Evolutionary conservation across 2,888 invertebrate species (phyloP).

Genomic region (Agrochola litura): DNA sequence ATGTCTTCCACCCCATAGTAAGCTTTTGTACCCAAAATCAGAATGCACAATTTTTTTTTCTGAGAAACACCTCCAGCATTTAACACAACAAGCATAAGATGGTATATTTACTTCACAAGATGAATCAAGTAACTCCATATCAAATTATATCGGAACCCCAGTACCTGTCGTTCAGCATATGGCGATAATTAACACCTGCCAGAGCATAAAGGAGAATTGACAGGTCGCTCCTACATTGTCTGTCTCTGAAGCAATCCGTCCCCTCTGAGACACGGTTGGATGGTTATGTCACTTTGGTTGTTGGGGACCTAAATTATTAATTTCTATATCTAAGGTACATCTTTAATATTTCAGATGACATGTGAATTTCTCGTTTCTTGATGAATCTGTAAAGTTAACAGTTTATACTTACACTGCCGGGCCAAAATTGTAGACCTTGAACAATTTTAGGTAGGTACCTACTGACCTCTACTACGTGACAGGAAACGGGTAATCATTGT

Average conservation of each 20-base stretch:
- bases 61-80: neutral
- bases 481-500: too few relatives aligned
- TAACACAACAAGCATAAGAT: too few relatives aligned
- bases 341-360: neutral
- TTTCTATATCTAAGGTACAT: neutral
- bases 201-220: constrained; percentile 44
- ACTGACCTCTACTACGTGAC: too few relatives aligned
- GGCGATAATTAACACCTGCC: constrained; percentile 56
- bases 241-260: constrained; percentile 48
- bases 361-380: neutral
- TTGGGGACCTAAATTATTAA: constrained; percentile 16
- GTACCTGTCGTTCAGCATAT: constrained; percentile 11
- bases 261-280: constrained; percentile 33
- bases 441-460: neutral
- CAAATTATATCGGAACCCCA: constrained; percentile 19
- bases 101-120: neutral
- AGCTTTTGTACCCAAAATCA: too few relatives aligned
- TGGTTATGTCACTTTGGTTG: constrained; percentile 25
- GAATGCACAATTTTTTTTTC: too few relatives aligned
- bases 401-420: neutral
- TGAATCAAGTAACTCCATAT: constrained; percentile 7
- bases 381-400: neutral
- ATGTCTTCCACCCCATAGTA: too few relatives aligned
- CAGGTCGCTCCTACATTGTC: constrained; percentile 32
- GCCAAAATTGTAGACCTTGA: neutral